Evolutionary conservation across 2,888 invertebrate genomes (phyloP).

Genomic region (Hofmannophila pseudospretella): DNA sequence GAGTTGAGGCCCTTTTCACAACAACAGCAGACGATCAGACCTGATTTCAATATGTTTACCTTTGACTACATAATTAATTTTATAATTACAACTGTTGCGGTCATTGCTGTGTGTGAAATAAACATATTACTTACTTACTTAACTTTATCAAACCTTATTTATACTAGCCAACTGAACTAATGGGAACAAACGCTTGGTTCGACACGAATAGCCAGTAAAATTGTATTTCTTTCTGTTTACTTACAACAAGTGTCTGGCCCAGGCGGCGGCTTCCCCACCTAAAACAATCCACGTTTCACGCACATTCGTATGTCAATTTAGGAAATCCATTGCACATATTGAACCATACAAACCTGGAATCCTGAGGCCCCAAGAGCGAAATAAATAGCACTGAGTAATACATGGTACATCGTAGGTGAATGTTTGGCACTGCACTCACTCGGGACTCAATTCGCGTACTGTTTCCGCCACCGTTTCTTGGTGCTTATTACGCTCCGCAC

Average conservation of each 20-base stretch:
- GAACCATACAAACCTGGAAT: constrained; percentile 39
- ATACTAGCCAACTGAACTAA: no score
- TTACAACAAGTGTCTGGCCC: constrained; percentile 38
- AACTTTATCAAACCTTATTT: no score
- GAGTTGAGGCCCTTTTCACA: no score
- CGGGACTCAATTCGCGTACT: constrained; percentile 34
- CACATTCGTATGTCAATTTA: no score
- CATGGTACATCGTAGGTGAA: constrained; percentile 10
- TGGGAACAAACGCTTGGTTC: no score
- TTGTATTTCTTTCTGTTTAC: constrained; percentile 23
- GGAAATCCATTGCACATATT: no score
- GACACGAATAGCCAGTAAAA: not conserved
- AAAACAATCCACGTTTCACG: constrained; percentile 29
- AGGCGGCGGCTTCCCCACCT: constrained; percentile 29
- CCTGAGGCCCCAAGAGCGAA: constrained; percentile 15
- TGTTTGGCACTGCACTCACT: constrained; percentile 30
- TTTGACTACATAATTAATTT: no score
- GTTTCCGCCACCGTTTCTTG: constrained; percentile 18
- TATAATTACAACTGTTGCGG: no score
- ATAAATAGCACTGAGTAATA: constrained; percentile 5
- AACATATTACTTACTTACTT: no score
- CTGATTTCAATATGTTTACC: no score
- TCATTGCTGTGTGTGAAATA: no score
- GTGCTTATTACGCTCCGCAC: constrained; percentile 43
- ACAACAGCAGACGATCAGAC: no score